A percentile compares a stretch with the other conserved stretches of the same genome.
These are phyloP conservation scores for Cossypha niveicapilla DNA, from an alignment of 2,797 vertebrate species.

Conservation along the genomic window DNA sequence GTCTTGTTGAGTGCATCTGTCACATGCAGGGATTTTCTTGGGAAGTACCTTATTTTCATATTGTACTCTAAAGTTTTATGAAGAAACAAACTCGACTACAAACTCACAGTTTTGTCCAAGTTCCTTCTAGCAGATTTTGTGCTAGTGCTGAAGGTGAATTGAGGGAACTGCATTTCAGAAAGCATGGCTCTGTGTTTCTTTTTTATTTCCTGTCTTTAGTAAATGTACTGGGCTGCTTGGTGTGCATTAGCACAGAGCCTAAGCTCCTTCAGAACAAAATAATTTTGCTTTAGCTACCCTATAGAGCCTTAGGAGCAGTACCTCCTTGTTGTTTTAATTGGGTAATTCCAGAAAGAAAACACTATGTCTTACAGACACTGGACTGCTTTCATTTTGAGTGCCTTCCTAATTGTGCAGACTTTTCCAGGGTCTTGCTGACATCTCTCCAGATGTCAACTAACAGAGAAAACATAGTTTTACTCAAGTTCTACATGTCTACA, in stretches of 20 bases:
- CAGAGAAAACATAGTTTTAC: background rate
- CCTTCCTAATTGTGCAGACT: background rate
- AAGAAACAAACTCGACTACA: background rate
- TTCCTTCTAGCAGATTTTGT: background rate
- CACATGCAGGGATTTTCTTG: background rate
- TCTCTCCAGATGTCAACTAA: background rate
- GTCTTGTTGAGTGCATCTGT: background rate
- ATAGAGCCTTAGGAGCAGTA: background rate
- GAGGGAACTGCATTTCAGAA: background rate
- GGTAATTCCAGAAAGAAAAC: background rate
- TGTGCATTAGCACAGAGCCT: background rate
- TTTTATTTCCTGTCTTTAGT: background rate
- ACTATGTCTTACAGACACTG: background rate
- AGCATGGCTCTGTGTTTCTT: background rate
- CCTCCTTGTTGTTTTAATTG: background rate
- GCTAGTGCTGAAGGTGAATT: background rate
- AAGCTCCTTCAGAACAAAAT: background rate
- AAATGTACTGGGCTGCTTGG: background rate
- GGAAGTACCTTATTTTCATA: background rate
- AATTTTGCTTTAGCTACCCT: background rate
- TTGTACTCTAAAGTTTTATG: background rate
- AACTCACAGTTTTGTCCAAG: background rate
- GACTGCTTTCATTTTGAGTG: background rate
- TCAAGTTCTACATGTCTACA: background rate
- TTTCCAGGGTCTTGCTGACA: conserved; percentile 5